phyloP scores from a whole-genome alignment of 2,113 vertebrate genomes.

The Pipra filicauda region DNA sequence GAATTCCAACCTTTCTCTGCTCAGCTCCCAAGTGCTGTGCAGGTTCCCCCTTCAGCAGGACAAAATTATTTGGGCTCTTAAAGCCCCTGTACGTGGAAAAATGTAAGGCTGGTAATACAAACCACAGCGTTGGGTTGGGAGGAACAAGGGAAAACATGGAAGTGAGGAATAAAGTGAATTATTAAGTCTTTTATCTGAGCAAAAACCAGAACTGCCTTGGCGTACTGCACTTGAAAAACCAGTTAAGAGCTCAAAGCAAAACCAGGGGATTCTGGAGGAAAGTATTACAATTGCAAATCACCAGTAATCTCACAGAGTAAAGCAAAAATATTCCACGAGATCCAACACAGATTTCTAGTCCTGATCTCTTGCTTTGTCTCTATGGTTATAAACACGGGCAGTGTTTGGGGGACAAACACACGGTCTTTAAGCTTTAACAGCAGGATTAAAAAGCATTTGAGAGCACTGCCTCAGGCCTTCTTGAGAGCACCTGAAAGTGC shows the following conservation, averaged over 20 bases:
- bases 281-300: slow-evolving; percentile 13
- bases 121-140: neutral
- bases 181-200: neutral
- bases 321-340: neutral
- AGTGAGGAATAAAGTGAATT: neutral
- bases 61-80: neutral
- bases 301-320: neutral
- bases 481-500: neutral
- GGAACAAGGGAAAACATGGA: neutral
- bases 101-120: neutral
- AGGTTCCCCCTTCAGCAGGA: neutral
- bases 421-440: neutral
- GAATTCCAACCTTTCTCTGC: neutral
- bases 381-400: neutral
- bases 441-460: neutral
- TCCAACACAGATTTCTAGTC: neutral
- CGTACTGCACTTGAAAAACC: slow-evolving; percentile 23
- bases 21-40: neutral
- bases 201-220: neutral
- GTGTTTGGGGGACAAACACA: neutral
- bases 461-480: neutral
- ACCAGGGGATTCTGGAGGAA: neutral
- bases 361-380: neutral
- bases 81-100: neutral
- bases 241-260: slow-evolving; percentile 13